phyloP scores from a whole-genome alignment of 2,888 invertebrate species.

The Acanthopleura granulata region DNA sequence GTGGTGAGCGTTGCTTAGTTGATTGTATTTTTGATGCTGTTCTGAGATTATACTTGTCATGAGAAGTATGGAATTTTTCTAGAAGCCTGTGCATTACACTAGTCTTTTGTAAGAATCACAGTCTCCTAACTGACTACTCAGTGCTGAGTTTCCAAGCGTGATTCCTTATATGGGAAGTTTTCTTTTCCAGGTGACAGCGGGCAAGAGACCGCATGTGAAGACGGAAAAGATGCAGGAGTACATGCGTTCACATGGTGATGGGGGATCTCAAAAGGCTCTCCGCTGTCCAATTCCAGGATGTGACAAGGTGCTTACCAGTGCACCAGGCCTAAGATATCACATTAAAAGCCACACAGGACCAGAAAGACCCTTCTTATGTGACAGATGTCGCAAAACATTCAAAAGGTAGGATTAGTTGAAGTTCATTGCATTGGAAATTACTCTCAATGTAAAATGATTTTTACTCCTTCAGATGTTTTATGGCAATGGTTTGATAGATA shows the following conservation, averaged over 20 bases:
- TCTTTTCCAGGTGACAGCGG: not conserved
- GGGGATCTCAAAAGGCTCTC: constrained; percentile 42
- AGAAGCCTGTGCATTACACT: too few relatives aligned
- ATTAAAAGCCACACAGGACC: constrained; percentile 44
- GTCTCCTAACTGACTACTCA: too few relatives aligned
- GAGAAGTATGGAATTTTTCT: too few relatives aligned
- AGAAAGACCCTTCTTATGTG: constrained; percentile 51
- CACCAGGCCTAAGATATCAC: constrained; percentile 62
- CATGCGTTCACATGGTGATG: constrained; percentile 46
- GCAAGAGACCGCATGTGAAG: constrained; percentile 55
- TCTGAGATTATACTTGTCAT: too few relatives aligned
- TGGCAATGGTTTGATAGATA: too few relatives aligned
- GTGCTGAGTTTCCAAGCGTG: too few relatives aligned
- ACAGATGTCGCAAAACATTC: constrained; percentile 54
- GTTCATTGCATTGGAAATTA: too few relatives aligned
- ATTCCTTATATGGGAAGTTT: too few relatives aligned
- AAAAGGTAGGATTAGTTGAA: constrained; percentile 51
- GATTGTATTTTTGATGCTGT: too few relatives aligned
- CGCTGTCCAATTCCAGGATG: constrained; percentile 52
- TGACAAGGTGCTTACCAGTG: constrained; percentile 56
- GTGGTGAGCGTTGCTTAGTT: too few relatives aligned
- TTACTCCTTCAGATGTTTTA: not conserved
- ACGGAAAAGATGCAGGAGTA: constrained; percentile 65
- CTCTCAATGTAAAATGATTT: not conserved
- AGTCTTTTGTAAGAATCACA: too few relatives aligned